These are phyloP conservation scores for Platygyra sinensis DNA, from an alignment of 64 coral and sea anemone species.

Conservation along the genomic window DNA sequence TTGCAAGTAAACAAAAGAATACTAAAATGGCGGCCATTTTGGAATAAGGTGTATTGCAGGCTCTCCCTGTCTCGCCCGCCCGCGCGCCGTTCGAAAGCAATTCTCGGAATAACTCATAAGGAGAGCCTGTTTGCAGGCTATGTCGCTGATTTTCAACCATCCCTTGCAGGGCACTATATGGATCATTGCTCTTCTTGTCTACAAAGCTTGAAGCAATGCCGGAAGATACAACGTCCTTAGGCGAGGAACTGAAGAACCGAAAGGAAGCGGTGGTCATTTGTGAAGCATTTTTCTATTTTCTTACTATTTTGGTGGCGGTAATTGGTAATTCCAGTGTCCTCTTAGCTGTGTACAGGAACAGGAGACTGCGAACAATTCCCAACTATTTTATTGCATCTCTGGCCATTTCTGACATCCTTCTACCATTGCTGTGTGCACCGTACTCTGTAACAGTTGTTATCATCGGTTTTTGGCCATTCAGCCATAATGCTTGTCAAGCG, in stretches of 20 bases:
- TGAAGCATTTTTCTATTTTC: background rate
- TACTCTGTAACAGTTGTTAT: background rate
- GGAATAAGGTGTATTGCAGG: too few species aligned
- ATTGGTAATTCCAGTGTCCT: conserved; percentile 42
- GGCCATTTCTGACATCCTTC: conserved; percentile 46
- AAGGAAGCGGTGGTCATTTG: background rate
- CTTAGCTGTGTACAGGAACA: conserved; percentile 36
- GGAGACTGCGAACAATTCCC: conserved; percentile 40
- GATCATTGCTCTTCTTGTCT: background rate
- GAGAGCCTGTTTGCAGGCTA: too few species aligned
- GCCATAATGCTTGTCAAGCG: background rate
- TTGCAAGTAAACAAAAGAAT: too few species aligned
- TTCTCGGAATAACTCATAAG: too few species aligned
- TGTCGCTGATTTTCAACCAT: too few species aligned
- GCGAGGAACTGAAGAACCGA: background rate
- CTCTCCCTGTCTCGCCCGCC: too few species aligned
- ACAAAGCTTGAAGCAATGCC: background rate
- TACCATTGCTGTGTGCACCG: conserved; percentile 29
- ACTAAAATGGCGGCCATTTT: too few species aligned
- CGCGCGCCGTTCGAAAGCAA: too few species aligned
- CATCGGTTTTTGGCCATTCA: conserved; percentile 35
- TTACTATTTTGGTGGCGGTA: background rate
- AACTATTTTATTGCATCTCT: conserved; percentile 46
- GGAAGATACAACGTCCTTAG: background rate
- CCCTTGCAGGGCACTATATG: background rate